A percentile compares a stretch with the other conserved stretches of the same genome.
Evolutionary conservation across 1,140 invertebrate species (phyloP).

Genomic region (Gyrodactylus bullatarudis): DNA sequence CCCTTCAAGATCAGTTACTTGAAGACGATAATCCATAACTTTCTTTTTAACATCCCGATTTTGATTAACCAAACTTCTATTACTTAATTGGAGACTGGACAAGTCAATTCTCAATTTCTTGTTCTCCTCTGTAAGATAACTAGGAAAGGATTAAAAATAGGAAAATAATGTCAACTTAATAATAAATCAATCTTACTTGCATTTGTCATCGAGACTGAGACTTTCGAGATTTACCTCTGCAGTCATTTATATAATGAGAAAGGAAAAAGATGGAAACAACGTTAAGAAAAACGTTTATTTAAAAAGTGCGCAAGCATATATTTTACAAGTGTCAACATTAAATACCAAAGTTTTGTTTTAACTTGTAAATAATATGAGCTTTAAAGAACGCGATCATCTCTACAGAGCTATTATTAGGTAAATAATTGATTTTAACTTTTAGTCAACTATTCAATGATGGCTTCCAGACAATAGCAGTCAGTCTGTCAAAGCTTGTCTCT

Average conservation of each 20-base stretch:
- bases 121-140: background rate
- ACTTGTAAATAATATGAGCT: background rate
- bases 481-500: background rate
- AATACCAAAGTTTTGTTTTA: background rate
- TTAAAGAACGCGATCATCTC: background rate
- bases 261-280: background rate
- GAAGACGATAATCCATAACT: background rate
- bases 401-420: background rate
- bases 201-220: background rate
- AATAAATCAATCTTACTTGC: background rate
- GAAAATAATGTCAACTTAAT: background rate
- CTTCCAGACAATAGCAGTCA: background rate
- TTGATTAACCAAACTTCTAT: background rate
- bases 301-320: background rate
- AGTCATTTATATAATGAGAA: background rate
- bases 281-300: background rate
- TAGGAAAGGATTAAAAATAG: background rate
- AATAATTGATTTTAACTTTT: background rate
- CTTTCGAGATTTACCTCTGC: background rate
- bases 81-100: background rate
- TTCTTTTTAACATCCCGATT: background rate
- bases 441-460: constrained; percentile 6
- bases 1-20: background rate
- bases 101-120: background rate
- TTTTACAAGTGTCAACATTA: background rate